phyloP scores from a whole-genome alignment of 2,797 vertebrate genomes.

The Sebastes baramenuke region DNA sequence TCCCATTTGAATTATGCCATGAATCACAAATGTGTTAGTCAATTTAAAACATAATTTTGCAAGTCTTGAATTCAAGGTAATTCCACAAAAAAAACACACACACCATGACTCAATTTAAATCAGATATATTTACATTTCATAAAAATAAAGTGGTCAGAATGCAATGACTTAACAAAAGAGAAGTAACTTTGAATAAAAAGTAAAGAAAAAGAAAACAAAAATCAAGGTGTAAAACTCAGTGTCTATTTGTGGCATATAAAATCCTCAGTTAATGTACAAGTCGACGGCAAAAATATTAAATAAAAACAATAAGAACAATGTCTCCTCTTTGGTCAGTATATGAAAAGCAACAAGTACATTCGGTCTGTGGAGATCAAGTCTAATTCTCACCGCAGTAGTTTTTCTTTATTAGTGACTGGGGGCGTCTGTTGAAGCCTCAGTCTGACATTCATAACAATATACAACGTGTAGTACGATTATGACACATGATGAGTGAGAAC shows the following conservation, averaged over 20 bases:
- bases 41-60: no score
- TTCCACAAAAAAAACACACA: not conserved
- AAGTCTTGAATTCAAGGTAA: no score
- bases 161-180: not conserved
- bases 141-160: slow-evolving; percentile 1
- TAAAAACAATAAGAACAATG: not conserved
- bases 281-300: not conserved
- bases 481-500: not conserved
- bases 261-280: not conserved
- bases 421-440: not conserved
- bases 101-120: not conserved
- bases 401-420: not conserved
- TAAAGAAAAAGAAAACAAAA: not conserved
- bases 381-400: not conserved
- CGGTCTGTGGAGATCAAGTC: slow-evolving; percentile 5
- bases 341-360: slow-evolving; percentile 3
- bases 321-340: slow-evolving; percentile 33
- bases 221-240: not conserved
- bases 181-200: not conserved
- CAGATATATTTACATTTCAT: slow-evolving; percentile 15
- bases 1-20: no score
- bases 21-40: no score
- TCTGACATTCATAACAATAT: not conserved
- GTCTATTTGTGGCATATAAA: not conserved
- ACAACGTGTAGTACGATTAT: not conserved